Percentiles rank a stretch among this genome's conserved stretches.
Evolutionary conservation across 2,797 vertebrate species (phyloP).

Genomic region (Gymnodraco acuticeps): DNA sequence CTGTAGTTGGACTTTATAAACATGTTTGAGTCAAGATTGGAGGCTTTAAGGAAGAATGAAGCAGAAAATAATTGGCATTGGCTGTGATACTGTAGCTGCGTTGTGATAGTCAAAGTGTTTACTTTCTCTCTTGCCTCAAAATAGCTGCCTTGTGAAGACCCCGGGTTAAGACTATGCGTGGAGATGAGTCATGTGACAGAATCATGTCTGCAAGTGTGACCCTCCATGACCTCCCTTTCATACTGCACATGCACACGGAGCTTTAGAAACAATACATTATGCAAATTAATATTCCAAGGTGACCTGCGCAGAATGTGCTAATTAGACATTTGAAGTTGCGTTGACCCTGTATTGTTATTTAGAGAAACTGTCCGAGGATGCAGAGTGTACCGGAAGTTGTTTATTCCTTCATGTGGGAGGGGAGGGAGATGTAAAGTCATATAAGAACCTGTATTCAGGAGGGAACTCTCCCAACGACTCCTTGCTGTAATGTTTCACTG

Average conservation of each 20-base stretch:
- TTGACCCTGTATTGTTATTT: constrained; percentile 69
- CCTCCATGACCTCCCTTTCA: constrained; percentile 9
- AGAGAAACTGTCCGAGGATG: constrained; percentile 27
- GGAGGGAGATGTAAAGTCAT: constrained; percentile 16
- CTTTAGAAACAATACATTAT: constrained; percentile 42
- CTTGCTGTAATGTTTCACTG: not conserved
- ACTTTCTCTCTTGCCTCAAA: not conserved
- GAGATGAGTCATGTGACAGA: constrained; percentile 19
- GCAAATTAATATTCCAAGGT: constrained; percentile 68
- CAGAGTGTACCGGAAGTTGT: constrained; percentile 9
- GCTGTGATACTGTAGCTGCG: not conserved
- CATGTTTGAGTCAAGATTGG: not conserved
- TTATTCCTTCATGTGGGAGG: constrained; percentile 19
- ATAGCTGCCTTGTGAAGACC: not conserved
- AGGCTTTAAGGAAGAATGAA: not conserved
- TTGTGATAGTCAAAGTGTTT: not conserved
- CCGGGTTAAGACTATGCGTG: not conserved
- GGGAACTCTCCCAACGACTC: not conserved
- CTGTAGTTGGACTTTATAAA: not conserved
- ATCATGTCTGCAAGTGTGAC: constrained; percentile 7
- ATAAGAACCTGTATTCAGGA: constrained; percentile 4
- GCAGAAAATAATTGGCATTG: not conserved
- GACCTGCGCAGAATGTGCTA: constrained; percentile 60
- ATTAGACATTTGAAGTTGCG: constrained; percentile 61
- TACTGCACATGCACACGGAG: not conserved